Evolutionary conservation across 2,113 vertebrate species (phyloP).

Genomic region (Bubo bubo): DNA sequence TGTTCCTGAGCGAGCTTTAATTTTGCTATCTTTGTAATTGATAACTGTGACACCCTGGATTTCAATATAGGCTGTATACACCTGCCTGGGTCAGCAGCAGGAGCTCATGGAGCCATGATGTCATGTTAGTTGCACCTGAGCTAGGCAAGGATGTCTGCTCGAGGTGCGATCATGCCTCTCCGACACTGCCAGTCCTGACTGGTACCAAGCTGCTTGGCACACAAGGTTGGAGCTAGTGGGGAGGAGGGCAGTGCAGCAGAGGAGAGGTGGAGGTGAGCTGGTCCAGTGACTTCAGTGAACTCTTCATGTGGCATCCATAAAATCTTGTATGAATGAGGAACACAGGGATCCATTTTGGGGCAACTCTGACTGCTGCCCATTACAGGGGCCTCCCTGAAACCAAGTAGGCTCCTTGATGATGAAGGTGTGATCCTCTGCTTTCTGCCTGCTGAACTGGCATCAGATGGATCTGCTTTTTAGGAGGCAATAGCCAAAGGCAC

Average conservation of each 20-base stretch:
- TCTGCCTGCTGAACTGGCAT: background rate
- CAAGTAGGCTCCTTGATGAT: background rate
- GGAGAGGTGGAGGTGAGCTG: background rate
- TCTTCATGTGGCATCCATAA: background rate
- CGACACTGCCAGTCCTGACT: background rate
- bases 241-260: background rate
- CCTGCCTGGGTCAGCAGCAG: background rate
- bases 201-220: fast-evolving
- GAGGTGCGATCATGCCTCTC: background rate
- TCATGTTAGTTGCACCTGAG: background rate
- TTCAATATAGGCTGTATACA: background rate
- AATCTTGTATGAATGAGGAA: background rate
- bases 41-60: background rate
- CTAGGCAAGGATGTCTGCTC: background rate
- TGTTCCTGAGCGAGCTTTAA: background rate
- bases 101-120: background rate
- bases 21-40: background rate
- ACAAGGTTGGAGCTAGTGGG: background rate
- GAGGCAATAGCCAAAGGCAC: background rate
- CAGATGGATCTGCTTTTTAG: background rate
- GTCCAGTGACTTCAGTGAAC: background rate
- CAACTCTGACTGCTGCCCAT: background rate
- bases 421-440: background rate
- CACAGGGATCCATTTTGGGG: background rate
- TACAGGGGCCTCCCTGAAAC: background rate